A percentile compares a stretch with the other conserved stretches of the same genome.
Evolutionary conservation across 2,888 invertebrate genomes (phyloP).

Genomic region (Linhomoeus sp.): DNA sequence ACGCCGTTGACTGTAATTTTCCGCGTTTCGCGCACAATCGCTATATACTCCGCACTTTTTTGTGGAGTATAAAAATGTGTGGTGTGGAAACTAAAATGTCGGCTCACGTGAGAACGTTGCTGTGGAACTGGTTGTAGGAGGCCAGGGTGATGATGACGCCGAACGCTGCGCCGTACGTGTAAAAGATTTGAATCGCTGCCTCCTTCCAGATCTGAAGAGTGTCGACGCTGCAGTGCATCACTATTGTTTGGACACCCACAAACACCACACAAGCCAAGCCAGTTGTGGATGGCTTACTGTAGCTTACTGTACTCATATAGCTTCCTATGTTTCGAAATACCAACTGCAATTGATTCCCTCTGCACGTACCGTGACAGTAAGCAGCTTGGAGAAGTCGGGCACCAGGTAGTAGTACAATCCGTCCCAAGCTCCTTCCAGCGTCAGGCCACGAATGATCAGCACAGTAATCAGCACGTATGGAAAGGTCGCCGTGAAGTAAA

Average conservation of each 20-base stretch:
- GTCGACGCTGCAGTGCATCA: neutral
- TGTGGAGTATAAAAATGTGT: no score
- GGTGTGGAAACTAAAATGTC: no score
- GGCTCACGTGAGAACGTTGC: neutral
- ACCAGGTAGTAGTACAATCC: slow-evolving; percentile 18
- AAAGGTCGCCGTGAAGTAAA: slow-evolving; percentile 19
- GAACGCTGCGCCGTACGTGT: slow-evolving; percentile 30
- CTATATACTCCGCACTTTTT: no score
- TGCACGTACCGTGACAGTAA: slow-evolving; percentile 9
- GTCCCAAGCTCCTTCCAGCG: slow-evolving; percentile 17
- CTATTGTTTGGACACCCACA: no score
- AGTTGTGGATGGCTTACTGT: no score
- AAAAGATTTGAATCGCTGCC: slow-evolving; percentile 32
- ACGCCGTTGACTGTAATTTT: no score
- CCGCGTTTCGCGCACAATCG: no score
- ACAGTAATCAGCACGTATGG: slow-evolving; percentile 18
- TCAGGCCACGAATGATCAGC: slow-evolving; percentile 20
- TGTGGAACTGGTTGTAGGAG: slow-evolving; percentile 20
- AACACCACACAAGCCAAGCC: no score
- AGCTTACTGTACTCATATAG: no score
- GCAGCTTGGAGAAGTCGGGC: slow-evolving; percentile 12
- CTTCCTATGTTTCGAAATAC: no score
- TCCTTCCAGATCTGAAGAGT: slow-evolving; percentile 29
- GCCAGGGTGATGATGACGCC: slow-evolving; percentile 26
- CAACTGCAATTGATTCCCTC: no score